These are phyloP conservation scores for Chrysopilus asiliformis DNA, from an alignment of 2,888 invertebrate genomes.

Conservation along the genomic window DNA sequence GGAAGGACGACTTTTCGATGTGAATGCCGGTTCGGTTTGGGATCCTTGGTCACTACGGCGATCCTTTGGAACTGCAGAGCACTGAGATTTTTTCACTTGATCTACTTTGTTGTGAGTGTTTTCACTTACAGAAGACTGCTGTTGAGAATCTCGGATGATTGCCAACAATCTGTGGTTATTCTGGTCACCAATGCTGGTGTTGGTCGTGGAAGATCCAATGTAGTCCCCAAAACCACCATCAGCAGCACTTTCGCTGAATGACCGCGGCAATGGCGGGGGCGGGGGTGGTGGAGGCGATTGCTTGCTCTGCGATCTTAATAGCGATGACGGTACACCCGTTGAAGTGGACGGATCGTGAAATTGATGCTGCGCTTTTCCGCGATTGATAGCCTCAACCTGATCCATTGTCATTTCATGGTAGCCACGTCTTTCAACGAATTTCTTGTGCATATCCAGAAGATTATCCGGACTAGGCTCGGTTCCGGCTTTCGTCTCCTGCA, in stretches of 20 bases:
- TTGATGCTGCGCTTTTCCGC: slow-evolving; percentile 22
- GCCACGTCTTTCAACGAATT: slow-evolving; percentile 50
- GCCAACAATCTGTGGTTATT: slow-evolving; percentile 46
- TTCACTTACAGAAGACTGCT: slow-evolving; percentile 18
- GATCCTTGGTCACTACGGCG: slow-evolving; percentile 21
- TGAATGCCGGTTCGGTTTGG: neutral
- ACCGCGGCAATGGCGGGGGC: slow-evolving; percentile 25
- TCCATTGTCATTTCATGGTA: slow-evolving; percentile 38
- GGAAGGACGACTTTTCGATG: neutral
- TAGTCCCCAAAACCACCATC: neutral
- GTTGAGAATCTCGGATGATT: slow-evolving; percentile 43
- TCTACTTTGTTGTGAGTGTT: slow-evolving; percentile 17
- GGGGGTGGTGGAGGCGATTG: slow-evolving; percentile 20
- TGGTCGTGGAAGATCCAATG: too few species aligned
- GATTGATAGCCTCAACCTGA: slow-evolving; percentile 25
- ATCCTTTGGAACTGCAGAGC: slow-evolving; percentile 21
- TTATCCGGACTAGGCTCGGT: slow-evolving; percentile 40
- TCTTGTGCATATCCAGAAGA: slow-evolving; percentile 54
- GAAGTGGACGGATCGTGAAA: too few species aligned
- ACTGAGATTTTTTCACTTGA: slow-evolving; percentile 7
- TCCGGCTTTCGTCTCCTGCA: slow-evolving; percentile 39
- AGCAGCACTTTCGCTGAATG: neutral
- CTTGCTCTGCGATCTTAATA: slow-evolving; percentile 13
- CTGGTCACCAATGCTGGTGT: slow-evolving; percentile 27
- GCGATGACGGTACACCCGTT: slow-evolving; percentile 17